Conservation (phyloP, 2,888 invertebrate species). For the Lacanobia oleracea region DNA sequence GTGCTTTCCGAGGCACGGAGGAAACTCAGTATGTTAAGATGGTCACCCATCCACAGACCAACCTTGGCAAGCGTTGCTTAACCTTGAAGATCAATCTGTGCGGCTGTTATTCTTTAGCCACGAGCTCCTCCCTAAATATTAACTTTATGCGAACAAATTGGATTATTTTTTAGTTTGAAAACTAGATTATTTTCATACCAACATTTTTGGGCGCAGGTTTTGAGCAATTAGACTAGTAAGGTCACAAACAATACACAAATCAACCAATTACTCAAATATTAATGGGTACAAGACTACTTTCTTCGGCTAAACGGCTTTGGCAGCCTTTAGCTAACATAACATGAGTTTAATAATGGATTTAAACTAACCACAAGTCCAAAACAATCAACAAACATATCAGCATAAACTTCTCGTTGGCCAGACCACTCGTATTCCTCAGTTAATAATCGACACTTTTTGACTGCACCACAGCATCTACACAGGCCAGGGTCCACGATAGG, state of each 20-base stretch:
- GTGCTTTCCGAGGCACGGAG: too few relatives aligned
- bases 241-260: background rate
- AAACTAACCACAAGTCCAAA: constrained; percentile 82
- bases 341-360: background rate
- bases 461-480: constrained; percentile 82
- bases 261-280: background rate
- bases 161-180: background rate
- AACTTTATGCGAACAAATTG: background rate
- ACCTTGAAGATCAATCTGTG: too few relatives aligned
- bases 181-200: background rate
- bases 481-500: constrained; percentile 80
- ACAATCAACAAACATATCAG: constrained; percentile 85
- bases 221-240: too few relatives aligned
- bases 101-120: too few relatives aligned
- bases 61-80: too few relatives aligned
- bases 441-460: constrained; percentile 83
- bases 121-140: too few relatives aligned
- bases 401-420: constrained; percentile 81
- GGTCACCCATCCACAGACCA: too few relatives aligned
- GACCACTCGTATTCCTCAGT: constrained; percentile 82
- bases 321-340: background rate
- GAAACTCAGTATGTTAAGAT: too few relatives aligned
- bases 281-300: background rate
- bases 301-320: background rate
- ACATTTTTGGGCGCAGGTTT: background rate